Evolutionary conservation across 2,888 invertebrate genomes (phyloP).

Genomic region (Flexamia atlantica): DNA sequence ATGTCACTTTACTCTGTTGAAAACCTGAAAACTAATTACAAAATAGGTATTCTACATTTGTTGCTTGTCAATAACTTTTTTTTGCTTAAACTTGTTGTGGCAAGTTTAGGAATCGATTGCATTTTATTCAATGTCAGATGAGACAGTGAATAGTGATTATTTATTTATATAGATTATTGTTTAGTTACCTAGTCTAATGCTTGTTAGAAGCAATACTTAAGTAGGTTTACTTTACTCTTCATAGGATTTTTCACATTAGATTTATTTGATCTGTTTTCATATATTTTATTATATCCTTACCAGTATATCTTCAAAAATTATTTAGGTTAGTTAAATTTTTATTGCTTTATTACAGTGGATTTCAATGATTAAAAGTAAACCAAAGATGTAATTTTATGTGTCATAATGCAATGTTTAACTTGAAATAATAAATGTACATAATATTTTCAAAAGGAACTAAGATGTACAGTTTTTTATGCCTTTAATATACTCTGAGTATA

Average conservation of each 20-base stretch:
- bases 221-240: neutral
- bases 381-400: slow-evolving; percentile 21
- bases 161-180: slow-evolving; percentile 18
- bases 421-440: neutral
- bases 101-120: neutral
- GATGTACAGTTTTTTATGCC: neutral
- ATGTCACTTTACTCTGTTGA: no score
- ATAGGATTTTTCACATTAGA: neutral
- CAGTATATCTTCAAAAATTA: neutral
- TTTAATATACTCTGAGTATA: neutral
- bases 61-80: neutral
- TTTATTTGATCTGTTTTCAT: neutral
- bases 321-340: neutral
- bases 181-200: slow-evolving; percentile 13
- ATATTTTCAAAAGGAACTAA: neutral
- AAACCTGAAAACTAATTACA: no score
- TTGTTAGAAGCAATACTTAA: slow-evolving; percentile 17
- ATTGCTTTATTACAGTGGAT: neutral
- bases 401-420: neutral
- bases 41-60: no score
- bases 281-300: neutral
- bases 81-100: neutral
- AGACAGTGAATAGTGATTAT: neutral
- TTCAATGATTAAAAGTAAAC: neutral
- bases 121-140: neutral